A percentile compares a stretch with the other conserved stretches of the same genome.
phyloP scores from a whole-genome alignment of 2,888 invertebrate genomes.

The Cephus pygmeus region DNA sequence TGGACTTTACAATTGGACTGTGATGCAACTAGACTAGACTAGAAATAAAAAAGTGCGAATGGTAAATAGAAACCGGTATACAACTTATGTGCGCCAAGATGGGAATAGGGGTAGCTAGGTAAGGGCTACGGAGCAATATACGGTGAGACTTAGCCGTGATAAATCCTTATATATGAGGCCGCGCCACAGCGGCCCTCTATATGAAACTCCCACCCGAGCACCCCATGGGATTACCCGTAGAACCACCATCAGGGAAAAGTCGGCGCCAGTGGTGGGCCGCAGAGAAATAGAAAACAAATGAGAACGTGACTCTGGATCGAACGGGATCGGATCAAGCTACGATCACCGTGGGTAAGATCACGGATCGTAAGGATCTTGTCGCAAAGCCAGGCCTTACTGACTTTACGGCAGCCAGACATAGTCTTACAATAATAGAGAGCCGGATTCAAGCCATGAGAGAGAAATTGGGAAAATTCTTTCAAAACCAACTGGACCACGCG shows the following conservation, averaged over 20 bases:
- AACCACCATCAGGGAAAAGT: constrained; percentile 41
- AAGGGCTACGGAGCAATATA: constrained; percentile 63
- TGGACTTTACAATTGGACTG: not conserved
- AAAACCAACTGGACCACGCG: not conserved
- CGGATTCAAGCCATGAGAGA: not conserved
- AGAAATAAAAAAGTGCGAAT: constrained; percentile 32
- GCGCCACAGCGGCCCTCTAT: constrained; percentile 58
- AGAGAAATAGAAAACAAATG: constrained; percentile 51
- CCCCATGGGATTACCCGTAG: constrained; percentile 62
- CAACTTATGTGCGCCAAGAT: not conserved
- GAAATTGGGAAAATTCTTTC: not conserved
- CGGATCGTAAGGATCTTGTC: not conserved
- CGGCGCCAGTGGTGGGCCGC: constrained; percentile 16
- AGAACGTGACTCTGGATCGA: constrained; percentile 31
- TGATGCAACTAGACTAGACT: constrained; percentile 7
- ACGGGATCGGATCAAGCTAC: constrained; percentile 19
- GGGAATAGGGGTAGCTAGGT: constrained; percentile 31
- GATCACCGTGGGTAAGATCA: constrained; percentile 11
- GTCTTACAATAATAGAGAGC: not conserved
- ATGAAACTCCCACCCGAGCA: constrained; percentile 59
- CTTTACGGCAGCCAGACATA: not conserved
- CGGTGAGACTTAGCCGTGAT: constrained; percentile 64
- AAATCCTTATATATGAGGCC: constrained; percentile 66
- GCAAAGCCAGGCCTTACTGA: not conserved
- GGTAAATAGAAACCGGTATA: constrained; percentile 23